These are phyloP conservation scores for Heliconius himera DNA, from an alignment of 1,140 invertebrate species.

Conservation along the genomic window DNA sequence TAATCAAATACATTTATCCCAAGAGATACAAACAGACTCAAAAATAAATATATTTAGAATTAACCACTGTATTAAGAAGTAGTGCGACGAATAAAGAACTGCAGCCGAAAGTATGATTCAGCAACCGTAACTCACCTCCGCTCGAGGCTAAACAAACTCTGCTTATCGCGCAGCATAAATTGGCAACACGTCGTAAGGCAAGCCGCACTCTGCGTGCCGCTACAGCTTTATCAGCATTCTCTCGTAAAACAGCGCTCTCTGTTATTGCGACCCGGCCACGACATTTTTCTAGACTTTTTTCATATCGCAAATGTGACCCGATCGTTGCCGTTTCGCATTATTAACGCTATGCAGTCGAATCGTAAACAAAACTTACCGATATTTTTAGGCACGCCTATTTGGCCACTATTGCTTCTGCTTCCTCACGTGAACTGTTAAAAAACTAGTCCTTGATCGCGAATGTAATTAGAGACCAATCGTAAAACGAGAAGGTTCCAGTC, in stretches of 20 bases:
- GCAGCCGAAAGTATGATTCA: conserved; percentile 53
- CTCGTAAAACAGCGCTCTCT: conserved; percentile 73
- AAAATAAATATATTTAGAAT: not conserved
- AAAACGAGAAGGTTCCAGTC: conserved; percentile 75
- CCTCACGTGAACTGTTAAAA: conserved; percentile 64
- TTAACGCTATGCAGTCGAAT: conserved; percentile 55
- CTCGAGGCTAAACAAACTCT: conserved; percentile 75
- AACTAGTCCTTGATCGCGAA: conserved; percentile 70
- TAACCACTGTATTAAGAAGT: not conserved
- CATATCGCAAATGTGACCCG: conserved; percentile 55
- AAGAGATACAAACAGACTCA: too few species aligned
- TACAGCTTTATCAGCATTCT: conserved; percentile 70
- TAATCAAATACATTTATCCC: not conserved
- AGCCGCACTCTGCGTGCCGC: conserved; percentile 61
- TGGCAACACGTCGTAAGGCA: conserved; percentile 80
- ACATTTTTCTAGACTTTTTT: conserved; percentile 72
- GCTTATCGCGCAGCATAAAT: conserved; percentile 79
- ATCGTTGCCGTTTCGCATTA: conserved; percentile 41
- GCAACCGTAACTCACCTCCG: conserved; percentile 60
- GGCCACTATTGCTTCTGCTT: conserved; percentile 47
- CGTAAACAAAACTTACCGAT: conserved; percentile 60
- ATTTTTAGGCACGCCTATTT: conserved; percentile 68
- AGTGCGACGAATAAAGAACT: conserved; percentile 39
- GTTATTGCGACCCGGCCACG: conserved; percentile 65
- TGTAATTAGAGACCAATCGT: conserved; percentile 79